Conservation (phyloP, 2,888 invertebrate genomes). For the Tubulanus polymorphus region DNA sequence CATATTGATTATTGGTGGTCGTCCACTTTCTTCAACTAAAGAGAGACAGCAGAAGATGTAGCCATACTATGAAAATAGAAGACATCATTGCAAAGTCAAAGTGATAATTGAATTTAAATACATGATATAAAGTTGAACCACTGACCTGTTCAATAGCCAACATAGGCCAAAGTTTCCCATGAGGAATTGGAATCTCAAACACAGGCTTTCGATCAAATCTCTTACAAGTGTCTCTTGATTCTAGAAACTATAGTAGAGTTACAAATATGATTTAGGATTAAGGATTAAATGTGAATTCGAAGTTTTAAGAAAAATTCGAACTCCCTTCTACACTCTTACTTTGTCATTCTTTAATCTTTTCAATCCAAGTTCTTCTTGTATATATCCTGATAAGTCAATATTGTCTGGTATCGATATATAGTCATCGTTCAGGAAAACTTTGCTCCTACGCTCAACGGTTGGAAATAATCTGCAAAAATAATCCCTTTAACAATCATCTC, state of each 20-base stretch:
- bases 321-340: too few relatives aligned
- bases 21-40: too few relatives aligned
- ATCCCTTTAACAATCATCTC: background rate
- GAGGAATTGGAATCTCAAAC: conserved; percentile 27
- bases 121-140: background rate
- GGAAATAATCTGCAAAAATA: conserved; percentile 27
- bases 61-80: too few relatives aligned
- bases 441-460: conserved; percentile 30
- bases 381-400: conserved; percentile 25
- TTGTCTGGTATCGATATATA: conserved; percentile 27
- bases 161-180: conserved; percentile 39
- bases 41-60: too few relatives aligned
- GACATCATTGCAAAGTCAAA: too few relatives aligned
- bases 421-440: conserved; percentile 22
- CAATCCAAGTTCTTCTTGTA: conserved; percentile 26
- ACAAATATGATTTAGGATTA: background rate
- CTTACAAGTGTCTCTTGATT: conserved; percentile 31
- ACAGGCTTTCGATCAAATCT: conserved; percentile 38
- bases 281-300: too few relatives aligned
- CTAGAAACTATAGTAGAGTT: conserved; percentile 25
- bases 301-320: too few relatives aligned
- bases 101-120: background rate
- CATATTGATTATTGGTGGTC: conserved; percentile 28
- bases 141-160: conserved; percentile 39
- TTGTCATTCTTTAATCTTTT: conserved; percentile 18